Conservation (phyloP, 2,113 vertebrate species). For the Prochilodus magdalenae region DNA sequence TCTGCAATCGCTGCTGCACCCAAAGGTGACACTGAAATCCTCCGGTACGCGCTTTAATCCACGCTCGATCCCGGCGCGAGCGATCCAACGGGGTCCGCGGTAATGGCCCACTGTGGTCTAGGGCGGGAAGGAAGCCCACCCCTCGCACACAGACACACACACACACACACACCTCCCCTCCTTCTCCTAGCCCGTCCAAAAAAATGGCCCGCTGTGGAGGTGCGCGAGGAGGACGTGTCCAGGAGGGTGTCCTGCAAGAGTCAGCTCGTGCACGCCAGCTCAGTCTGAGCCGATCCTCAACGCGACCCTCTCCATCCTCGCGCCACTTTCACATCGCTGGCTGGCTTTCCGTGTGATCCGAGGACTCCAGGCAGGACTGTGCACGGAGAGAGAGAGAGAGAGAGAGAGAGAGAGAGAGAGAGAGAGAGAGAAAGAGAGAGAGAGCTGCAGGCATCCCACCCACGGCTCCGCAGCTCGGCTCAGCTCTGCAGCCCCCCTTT, state of each 20-base stretch:
- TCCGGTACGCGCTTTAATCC: not conserved
- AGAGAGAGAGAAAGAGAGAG: not conserved
- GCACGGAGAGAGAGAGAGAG: not conserved
- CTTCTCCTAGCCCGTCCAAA: not conserved
- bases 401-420: not conserved
- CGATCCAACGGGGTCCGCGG: no score
- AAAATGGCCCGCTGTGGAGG: not conserved
- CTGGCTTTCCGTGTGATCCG: not conserved
- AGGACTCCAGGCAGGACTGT: not conserved
- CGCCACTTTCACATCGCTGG: not conserved
- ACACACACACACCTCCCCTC: no score
- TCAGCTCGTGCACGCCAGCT: not conserved
- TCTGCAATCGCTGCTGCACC: not conserved
- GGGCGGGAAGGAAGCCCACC: no score
- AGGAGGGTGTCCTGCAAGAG: not conserved
- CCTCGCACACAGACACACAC: not conserved
- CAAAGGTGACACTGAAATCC: not conserved
- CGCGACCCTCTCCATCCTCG: not conserved
- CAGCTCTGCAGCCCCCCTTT: not conserved
- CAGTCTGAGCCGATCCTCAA: no score
- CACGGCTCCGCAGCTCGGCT: not conserved
- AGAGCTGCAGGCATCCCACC: conserved; percentile 5
- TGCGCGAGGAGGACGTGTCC: not conserved
- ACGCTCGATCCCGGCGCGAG: no score
- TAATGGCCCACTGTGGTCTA: no score